A percentile compares a stretch with the other conserved stretches of the same genome.
Conservation (phyloP, 1,140 invertebrate genomes). For the Dinoponera quadriceps region DNA sequence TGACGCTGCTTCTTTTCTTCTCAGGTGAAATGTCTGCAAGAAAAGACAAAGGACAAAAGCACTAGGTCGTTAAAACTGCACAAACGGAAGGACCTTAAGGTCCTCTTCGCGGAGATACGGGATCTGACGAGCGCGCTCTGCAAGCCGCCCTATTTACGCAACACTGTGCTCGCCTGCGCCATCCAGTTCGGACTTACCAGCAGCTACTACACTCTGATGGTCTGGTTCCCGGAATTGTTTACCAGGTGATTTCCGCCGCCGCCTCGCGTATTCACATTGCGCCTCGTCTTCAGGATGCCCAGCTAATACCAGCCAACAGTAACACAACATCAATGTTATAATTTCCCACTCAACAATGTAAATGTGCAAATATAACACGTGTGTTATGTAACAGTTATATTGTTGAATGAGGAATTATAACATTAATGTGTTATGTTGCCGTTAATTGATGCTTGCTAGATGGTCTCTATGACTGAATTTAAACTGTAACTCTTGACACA, state of each 20-base stretch:
- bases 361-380: too few relatives aligned
- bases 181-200: slow-evolving; percentile 92
- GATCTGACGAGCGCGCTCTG: slow-evolving; percentile 89
- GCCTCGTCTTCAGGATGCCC: too few relatives aligned
- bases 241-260: slow-evolving; percentile 72
- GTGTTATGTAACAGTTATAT: too few relatives aligned
- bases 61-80: slow-evolving; percentile 83
- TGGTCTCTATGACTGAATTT: too few relatives aligned
- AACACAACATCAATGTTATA: too few relatives aligned
- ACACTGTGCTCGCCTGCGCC: slow-evolving; percentile 90
- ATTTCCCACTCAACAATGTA: too few relatives aligned
- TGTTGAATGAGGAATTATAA: too few relatives aligned
- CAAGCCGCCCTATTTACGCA: slow-evolving; percentile 89
- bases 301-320: too few relatives aligned
- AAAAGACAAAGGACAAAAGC: slow-evolving; percentile 86
- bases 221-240: slow-evolving; percentile 94
- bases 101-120: slow-evolving; percentile 88
- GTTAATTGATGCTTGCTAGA: too few relatives aligned
- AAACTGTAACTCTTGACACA: too few relatives aligned
- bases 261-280: too few relatives aligned
- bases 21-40: slow-evolving; percentile 89
- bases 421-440: too few relatives aligned
- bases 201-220: slow-evolving; percentile 93
- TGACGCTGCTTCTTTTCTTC: not conserved
- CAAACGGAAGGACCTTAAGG: slow-evolving; percentile 89